A percentile compares a stretch with the other conserved stretches of the same genome.
Evolutionary conservation across 2,113 vertebrate species (phyloP).

Genomic region (Actinemys pallida): DNA sequence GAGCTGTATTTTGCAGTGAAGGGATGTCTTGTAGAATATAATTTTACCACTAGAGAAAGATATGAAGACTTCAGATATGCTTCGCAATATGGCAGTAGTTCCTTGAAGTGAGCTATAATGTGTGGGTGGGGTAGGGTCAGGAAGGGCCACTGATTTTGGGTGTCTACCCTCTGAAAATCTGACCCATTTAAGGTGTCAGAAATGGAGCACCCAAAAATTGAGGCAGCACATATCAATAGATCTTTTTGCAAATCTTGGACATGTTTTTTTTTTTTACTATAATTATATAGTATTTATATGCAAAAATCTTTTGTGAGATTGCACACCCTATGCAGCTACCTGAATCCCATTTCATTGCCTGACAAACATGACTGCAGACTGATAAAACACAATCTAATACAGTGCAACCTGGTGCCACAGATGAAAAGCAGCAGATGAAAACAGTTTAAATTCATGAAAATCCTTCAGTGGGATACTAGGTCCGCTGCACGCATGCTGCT

Average conservation of each 20-base stretch:
- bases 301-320: background rate
- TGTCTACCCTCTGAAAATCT: accelerated
- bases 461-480: slow-evolving; percentile 16
- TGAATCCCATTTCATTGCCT: accelerated
- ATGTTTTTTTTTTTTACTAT: background rate
- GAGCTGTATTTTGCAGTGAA: background rate
- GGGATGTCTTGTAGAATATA: background rate
- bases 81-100: background rate
- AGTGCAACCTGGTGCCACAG: background rate
- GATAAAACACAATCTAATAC: slow-evolving; percentile 23
- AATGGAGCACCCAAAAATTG: background rate
- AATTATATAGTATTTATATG: background rate
- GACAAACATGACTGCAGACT: background rate
- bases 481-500: background rate
- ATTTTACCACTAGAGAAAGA: no score
- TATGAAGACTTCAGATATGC: background rate
- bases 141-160: background rate
- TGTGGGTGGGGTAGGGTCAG: background rate
- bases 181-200: background rate
- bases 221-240: background rate
- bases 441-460: slow-evolving; percentile 35
- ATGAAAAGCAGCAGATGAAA: slow-evolving; percentile 45
- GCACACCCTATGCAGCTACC: background rate
- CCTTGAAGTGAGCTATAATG: background rate
- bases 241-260: background rate